Evolutionary conservation across 2,797 vertebrate genomes (phyloP).

Genomic region (Esox lucius): DNA sequence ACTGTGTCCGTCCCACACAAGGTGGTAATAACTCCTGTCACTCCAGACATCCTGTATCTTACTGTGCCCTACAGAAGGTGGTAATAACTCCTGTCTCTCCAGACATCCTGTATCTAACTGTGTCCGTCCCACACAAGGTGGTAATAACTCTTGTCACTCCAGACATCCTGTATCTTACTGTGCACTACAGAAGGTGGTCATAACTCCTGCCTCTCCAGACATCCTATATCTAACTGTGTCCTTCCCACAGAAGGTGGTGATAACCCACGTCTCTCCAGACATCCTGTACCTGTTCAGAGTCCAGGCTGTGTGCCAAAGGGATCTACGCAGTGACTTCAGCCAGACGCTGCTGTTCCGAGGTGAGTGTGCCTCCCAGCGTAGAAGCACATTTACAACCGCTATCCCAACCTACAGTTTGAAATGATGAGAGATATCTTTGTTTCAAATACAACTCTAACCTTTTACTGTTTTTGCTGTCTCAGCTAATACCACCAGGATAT

Average conservation of each 20-base stretch:
- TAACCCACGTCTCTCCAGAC: conserved; percentile 93
- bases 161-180: no score
- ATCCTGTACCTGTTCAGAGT: conserved; percentile 97
- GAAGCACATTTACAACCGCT: background rate
- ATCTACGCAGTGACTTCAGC: conserved; percentile 98
- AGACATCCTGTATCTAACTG: no score
- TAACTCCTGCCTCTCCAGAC: no score
- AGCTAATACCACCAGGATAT: conserved; percentile 97
- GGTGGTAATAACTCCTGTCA: no score
- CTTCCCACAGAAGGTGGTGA: conserved; percentile 87
- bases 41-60: no score
- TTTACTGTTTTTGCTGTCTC: conserved; percentile 14
- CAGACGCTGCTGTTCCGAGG: conserved; percentile 97
- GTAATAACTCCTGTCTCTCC: no score
- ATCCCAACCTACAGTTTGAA: background rate
- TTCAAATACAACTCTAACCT: background rate
- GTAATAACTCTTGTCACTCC: conserved; percentile 38
- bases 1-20: no score
- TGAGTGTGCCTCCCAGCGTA: conserved; percentile 55
- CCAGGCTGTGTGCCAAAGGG: conserved; percentile 94
- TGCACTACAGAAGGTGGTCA: no score
- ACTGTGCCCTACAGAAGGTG: no score
- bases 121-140: no score
- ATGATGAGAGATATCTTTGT: background rate
- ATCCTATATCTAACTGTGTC: no score